Percentiles rank a stretch among this genome's conserved stretches.
Conservation (phyloP, 1,140 invertebrate species). For the Ooceraea biroi region DNA sequence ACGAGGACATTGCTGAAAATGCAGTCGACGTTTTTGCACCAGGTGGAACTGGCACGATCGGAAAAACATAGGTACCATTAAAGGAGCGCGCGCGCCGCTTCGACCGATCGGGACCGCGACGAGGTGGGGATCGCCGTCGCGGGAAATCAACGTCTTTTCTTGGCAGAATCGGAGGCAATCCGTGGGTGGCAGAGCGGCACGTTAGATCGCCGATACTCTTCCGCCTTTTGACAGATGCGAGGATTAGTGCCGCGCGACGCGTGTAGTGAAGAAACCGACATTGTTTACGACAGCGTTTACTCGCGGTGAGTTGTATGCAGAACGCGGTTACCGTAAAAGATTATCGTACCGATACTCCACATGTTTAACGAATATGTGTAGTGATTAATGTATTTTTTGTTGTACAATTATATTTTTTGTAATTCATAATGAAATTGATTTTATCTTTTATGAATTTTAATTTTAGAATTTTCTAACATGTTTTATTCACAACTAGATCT, state of each 20-base stretch:
- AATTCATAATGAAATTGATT: neutral
- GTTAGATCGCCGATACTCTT: constrained; percentile 30
- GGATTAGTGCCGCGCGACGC: constrained; percentile 40
- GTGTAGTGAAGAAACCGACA: neutral
- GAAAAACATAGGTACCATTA: constrained; percentile 35
- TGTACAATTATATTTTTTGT: too few relatives aligned
- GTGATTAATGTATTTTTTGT: neutral
- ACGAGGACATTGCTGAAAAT: constrained; percentile 23
- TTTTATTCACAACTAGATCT: neutral
- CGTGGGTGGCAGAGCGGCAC: constrained; percentile 31
- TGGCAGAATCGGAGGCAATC: constrained; percentile 41
- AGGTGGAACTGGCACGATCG: neutral
- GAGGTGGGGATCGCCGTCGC: constrained; percentile 1
- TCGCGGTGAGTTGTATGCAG: constrained; percentile 27
- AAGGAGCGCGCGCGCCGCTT: constrained; percentile 28
- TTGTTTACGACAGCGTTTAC: neutral
- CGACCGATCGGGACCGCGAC: constrained; percentile 45
- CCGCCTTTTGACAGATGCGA: constrained; percentile 57
- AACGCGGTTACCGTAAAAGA: neutral
- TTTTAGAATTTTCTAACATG: neutral
- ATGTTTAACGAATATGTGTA: neutral
- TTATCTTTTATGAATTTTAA: neutral
- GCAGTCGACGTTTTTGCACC: neutral
- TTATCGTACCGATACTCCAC: neutral
- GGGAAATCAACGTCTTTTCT: constrained; percentile 61